Evolutionary conservation across 2,888 invertebrate species (phyloP).

Genomic region (Papilio elwesi): DNA sequence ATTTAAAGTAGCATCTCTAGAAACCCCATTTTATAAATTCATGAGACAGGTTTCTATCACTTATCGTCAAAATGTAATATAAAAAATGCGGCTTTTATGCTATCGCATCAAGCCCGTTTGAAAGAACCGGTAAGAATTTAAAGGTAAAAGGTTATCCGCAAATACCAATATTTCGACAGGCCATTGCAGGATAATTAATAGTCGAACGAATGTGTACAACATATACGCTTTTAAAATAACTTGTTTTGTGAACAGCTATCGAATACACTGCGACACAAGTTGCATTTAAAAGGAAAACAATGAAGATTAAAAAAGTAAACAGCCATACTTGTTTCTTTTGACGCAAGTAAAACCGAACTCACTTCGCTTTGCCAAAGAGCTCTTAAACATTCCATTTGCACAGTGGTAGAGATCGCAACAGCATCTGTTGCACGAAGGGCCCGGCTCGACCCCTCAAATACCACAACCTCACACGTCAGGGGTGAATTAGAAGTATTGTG

Average conservation of each 20-base stretch:
- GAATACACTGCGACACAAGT: not conserved
- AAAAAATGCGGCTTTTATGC: constrained; percentile 64
- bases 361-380: not conserved
- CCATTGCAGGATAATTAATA: constrained; percentile 36
- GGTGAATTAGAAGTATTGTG: no score
- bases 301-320: not conserved
- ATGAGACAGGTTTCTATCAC: constrained; percentile 67
- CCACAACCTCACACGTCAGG: no score
- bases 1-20: constrained; percentile 26
- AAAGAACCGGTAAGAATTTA: constrained; percentile 71
- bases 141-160: constrained; percentile 74
- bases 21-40: constrained; percentile 42
- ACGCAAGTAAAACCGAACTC: not conserved
- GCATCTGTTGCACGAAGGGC: no score
- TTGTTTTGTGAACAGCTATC: not conserved
- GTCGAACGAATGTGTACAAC: constrained; percentile 43
- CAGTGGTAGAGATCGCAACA: no score
- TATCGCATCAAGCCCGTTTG: constrained; percentile 59
- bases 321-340: not conserved
- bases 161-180: constrained; percentile 57
- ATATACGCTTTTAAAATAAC: constrained; percentile 36
- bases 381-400: not conserved
- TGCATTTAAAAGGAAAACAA: not conserved
- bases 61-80: constrained; percentile 60
- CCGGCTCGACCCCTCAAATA: no score